Evolutionary conservation across 1,140 invertebrate genomes (phyloP).

Genomic region (Bombyx mori): DNA sequence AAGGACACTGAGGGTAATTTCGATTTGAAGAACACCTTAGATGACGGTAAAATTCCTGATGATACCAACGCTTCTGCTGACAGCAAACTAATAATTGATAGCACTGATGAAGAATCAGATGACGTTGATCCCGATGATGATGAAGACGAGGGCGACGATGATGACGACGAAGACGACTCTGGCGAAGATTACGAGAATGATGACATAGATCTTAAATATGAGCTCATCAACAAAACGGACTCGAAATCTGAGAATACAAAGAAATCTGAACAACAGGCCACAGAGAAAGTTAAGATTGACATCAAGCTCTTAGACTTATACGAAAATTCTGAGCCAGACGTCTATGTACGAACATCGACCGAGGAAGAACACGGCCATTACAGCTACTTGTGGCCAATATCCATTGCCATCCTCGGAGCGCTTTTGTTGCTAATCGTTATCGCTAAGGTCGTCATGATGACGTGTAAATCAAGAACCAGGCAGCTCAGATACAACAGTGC

Average conservation of each 20-base stretch:
- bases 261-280: constrained; percentile 19
- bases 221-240: constrained; percentile 40
- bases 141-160: constrained; percentile 34
- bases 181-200: constrained; percentile 35
- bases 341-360: constrained; percentile 45
- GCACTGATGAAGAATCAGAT: constrained; percentile 34
- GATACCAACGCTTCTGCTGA: constrained; percentile 35
- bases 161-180: constrained; percentile 37
- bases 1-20: constrained; percentile 58
- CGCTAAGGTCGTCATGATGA: constrained; percentile 62
- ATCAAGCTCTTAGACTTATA: constrained; percentile 50
- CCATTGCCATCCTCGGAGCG: constrained; percentile 60
- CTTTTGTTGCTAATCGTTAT: constrained; percentile 66
- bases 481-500: constrained; percentile 72
- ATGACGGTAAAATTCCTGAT: constrained; percentile 53
- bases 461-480: constrained; percentile 65
- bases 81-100: constrained; percentile 9
- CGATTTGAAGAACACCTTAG: constrained; percentile 52
- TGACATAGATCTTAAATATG: constrained; percentile 53
- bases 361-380: constrained; percentile 63
- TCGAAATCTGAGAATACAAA: constrained; percentile 16
- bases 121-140: constrained; percentile 31
- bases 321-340: constrained; percentile 50
- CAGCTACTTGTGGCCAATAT: constrained; percentile 62
- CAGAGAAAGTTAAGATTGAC: constrained; percentile 56